Base-by-base conservation (phyloP, 1,140 invertebrate genomes). In the Meteorus sp. region DNA sequence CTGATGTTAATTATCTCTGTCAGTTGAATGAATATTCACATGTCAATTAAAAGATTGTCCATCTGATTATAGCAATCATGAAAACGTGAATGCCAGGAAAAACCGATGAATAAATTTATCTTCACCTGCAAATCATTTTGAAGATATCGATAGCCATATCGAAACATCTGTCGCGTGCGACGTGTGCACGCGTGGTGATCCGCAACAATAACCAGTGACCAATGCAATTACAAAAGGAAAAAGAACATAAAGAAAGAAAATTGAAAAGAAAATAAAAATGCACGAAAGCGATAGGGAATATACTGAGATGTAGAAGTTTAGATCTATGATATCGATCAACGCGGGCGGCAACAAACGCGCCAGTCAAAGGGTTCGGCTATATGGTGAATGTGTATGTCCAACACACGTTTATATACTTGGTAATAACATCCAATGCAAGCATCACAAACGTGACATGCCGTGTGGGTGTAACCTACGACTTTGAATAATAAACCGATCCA, bases 141-240 rank as follows among this genome's bases (percentile, higher is more conserved):
- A n/a, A n/a, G 67, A 57, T 48, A 68, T 71, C 47, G 65, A 71
- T 71, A n/a, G n/a, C n/a, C 67, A 52, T 63, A 60, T 63, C 57
- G 59, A 67, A 56, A 58, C 70, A 72, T 63, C 66, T 72, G 68
- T 67, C 66, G 68, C 68, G 70, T 68, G 68, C n/a, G n/a, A n/a
- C n/a, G n/a, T n/a, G n/a, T n/a, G n/a, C n/a, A 65, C 65, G 43
- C 58, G 51, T 27, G 67, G 64, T 60, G 58, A 69, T 69, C 65
- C 64, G 60, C 65, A 69, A 71, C 66, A 69, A 69, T 71, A 65
- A 61, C 61, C 39, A 55, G 59, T 52, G 19, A 41, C 17, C 44
- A 22, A 51, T 17, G 22, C 11, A 22, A 22, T 33, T 11, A 29
- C 13, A 6, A 31, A 27, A 27, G 31, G 47, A 45, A n/a, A 11